These are phyloP conservation scores for Aphelinus atriplicis DNA, from an alignment of 1,140 invertebrate genomes.

Conservation along the genomic window DNA sequence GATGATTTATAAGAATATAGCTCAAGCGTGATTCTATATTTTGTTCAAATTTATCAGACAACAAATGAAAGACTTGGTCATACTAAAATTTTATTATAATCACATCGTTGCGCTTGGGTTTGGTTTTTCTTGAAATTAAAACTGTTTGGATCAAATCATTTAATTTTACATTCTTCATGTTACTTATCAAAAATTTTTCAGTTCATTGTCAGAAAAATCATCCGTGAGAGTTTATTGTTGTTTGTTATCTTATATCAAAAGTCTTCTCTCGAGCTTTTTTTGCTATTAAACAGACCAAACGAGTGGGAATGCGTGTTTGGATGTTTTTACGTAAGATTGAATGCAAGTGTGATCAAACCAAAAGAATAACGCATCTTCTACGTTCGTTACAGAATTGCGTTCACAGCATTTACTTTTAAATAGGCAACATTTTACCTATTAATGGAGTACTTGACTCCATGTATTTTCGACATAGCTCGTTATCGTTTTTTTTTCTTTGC, in stretches of 20 bases:
- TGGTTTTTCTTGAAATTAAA: neutral
- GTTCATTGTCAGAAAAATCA: constrained; percentile 14
- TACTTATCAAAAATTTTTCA: constrained; percentile 21
- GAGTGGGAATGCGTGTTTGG: neutral
- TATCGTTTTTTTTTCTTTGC: neutral
- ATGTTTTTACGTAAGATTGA: neutral
- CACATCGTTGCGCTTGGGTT: constrained; percentile 12
- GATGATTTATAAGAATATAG: neutral
- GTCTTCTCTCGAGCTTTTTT: neutral
- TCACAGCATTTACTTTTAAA: constrained; percentile 29
- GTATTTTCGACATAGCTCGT: constrained; percentile 2
- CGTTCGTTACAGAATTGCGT: constrained; percentile 12
- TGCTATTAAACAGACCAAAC: neutral
- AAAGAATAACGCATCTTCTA: neutral
- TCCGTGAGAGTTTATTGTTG: constrained; percentile 13
- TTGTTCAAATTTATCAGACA: too few relatives aligned
- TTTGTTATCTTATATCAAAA: neutral
- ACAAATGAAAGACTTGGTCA: neutral
- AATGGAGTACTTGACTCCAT: neutral
- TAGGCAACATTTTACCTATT: constrained; percentile 9
- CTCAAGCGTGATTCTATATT: neutral
- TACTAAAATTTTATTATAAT: constrained; percentile 23
- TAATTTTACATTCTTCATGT: neutral
- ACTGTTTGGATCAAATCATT: constrained; percentile 10
- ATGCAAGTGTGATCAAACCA: neutral